Evolutionary conservation across 2,113 vertebrate genomes (phyloP), one percentile per base, ranked within the genome.

Genomic region (Rissa tridactyla): DNA sequence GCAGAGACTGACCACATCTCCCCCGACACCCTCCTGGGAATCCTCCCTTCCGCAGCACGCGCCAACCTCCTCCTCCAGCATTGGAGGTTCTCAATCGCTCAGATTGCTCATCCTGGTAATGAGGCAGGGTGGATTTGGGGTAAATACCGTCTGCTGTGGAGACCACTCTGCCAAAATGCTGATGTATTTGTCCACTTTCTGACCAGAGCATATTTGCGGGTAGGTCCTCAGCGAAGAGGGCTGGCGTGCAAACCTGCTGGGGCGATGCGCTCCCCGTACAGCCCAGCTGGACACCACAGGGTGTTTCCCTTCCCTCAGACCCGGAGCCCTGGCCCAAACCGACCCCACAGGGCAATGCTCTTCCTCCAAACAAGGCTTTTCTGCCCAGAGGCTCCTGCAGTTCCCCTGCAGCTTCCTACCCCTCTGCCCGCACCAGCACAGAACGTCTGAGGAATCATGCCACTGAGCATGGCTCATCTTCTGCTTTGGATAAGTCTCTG

Each of bases 261-360:
- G 27, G 18, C 0, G 0, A 32, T 21, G 26, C 27, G 36, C 44
- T 86, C 7, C 42, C n/a, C 1, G 2, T 6, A 29, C 40, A 49
- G 60, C 30, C 61, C 51, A 36, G 29, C 13, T 38, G 70, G 30
- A 72, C 9, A 4, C 38, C 5, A 3, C 58, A 34, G 29, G 14
- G 10, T 16, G 11, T 51, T 82, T 66, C 14, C 23, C 12, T 49
- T 65, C 57, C 55, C 68, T 85, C 52, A 60, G 61, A 20, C 12
- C 23, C 23, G 69, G 23, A 91, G 23, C 6, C 54, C 58, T 17
- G 27, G 23, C 36, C 13, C 51, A 82, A 81, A 79, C 21, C 1
- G 21, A 65, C 9, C 5, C 42, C 16, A 11, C 0, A 0, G 21
- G 44, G 8, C 26, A 47, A 27, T 0, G 0, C 6, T 64, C 6